These are phyloP conservation scores for Vanessa tameamea DNA, from an alignment of 1,140 invertebrate species.

Conservation along the genomic window DNA sequence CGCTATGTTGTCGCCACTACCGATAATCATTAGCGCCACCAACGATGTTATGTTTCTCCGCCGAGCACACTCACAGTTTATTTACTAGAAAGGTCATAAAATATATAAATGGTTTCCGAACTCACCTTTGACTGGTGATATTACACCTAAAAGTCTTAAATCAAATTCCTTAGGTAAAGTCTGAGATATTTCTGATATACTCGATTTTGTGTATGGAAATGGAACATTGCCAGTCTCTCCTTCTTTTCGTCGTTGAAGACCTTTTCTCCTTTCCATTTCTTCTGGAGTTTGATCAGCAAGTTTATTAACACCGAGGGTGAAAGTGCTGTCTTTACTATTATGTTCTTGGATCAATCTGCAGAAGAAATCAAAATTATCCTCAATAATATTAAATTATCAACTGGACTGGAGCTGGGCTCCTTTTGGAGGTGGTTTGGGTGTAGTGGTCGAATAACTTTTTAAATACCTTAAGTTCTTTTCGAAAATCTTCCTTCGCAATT, in stretches of 20 bases:
- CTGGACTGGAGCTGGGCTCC: too few relatives aligned
- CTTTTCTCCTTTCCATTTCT: slow-evolving; percentile 55
- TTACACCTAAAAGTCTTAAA: slow-evolving; percentile 92
- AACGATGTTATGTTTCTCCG: too few relatives aligned
- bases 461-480: slow-evolving; percentile 46
- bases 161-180: slow-evolving; percentile 88
- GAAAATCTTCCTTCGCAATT: slow-evolving; percentile 48
- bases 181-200: slow-evolving; percentile 47
- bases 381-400: neutral
- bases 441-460: neutral
- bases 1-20: too few relatives aligned
- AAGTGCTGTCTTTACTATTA: slow-evolving; percentile 54
- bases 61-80: too few relatives aligned
- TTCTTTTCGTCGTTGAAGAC: slow-evolving; percentile 42
- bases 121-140: slow-evolving; percentile 93
- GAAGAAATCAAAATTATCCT: neutral
- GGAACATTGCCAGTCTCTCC: slow-evolving; percentile 81
- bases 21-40: too few relatives aligned
- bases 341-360: slow-evolving; percentile 30
- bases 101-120: neutral
- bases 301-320: slow-evolving; percentile 58
- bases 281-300: slow-evolving; percentile 61
- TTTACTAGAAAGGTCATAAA: too few relatives aligned
- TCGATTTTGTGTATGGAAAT: slow-evolving; percentile 83
- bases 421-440: too few relatives aligned